Conservation (phyloP, 2,888 invertebrate genomes). For the Tetragonisca angustula region DNA sequence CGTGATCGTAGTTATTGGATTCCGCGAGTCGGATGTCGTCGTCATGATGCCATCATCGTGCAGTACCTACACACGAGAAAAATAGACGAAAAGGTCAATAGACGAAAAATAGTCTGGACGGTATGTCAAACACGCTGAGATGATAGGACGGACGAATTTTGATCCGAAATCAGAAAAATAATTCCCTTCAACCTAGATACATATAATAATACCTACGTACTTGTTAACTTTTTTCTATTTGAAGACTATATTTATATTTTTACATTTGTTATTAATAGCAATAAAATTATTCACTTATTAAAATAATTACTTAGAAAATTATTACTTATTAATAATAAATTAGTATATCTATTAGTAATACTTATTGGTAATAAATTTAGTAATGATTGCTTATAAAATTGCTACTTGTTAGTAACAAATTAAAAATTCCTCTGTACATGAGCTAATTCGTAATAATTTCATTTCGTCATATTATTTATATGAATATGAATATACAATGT, state of each 20-base stretch:
- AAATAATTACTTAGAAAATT: no score
- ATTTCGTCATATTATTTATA: no score
- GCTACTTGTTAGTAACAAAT: background rate
- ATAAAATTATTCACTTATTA: no score
- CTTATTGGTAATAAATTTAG: no score
- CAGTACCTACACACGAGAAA: background rate
- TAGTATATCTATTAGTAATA: no score
- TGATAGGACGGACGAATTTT: background rate
- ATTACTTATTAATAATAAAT: no score
- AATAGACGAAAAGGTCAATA: conserved; percentile 16
- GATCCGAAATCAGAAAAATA: background rate
- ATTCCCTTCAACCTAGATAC: no score
- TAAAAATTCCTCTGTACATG: background rate
- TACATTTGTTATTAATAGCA: background rate
- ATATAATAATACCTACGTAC: no score
- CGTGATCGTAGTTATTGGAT: conserved; percentile 11
- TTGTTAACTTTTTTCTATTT: no score
- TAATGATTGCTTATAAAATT: no score
- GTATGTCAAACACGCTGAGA: background rate
- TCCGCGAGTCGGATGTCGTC: conserved; percentile 1
- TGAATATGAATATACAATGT: no score
- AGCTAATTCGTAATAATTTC: background rate
- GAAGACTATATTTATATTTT: background rate
- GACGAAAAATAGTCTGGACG: conserved; percentile 6
- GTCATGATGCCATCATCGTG: background rate